phyloP scores from a whole-genome alignment of 2,113 vertebrate species.

The Sciurus niger region DNA sequence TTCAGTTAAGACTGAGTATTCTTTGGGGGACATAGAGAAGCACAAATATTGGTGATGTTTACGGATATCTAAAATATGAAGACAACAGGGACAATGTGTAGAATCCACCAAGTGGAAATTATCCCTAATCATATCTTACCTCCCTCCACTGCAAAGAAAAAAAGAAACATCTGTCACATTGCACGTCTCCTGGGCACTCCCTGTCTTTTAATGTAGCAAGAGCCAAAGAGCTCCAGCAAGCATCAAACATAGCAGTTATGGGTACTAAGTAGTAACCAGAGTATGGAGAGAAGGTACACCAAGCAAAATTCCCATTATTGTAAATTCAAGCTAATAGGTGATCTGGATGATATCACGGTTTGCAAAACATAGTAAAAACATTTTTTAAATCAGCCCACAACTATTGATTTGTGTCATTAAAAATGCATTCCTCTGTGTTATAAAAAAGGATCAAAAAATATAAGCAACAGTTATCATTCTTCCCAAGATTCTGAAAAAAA shows the following conservation, averaged over 20 bases:
- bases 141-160: neutral
- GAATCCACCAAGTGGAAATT: neutral
- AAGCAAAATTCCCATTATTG: neutral
- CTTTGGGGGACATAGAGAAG: neutral
- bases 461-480: conserved; percentile 16
- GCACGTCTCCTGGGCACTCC: neutral
- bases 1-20: neutral
- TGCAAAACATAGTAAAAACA: neutral
- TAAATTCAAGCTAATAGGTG: conserved; percentile 1
- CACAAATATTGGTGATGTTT: neutral
- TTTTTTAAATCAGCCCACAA: conserved; percentile 14
- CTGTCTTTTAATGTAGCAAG: neutral
- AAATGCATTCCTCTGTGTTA: conserved; percentile 36
- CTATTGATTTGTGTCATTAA: conserved; percentile 44
- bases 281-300: neutral
- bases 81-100: neutral
- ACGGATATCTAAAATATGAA: neutral
- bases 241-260: neutral
- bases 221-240: neutral
- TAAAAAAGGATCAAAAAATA: neutral
- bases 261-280: neutral
- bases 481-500: conserved; percentile 30
- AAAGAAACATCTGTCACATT: neutral
- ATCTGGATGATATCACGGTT: neutral
- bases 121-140: neutral